Evolutionary conservation across 2,113 vertebrate species (phyloP).

Genomic region (Meleagris gallopavo): DNA sequence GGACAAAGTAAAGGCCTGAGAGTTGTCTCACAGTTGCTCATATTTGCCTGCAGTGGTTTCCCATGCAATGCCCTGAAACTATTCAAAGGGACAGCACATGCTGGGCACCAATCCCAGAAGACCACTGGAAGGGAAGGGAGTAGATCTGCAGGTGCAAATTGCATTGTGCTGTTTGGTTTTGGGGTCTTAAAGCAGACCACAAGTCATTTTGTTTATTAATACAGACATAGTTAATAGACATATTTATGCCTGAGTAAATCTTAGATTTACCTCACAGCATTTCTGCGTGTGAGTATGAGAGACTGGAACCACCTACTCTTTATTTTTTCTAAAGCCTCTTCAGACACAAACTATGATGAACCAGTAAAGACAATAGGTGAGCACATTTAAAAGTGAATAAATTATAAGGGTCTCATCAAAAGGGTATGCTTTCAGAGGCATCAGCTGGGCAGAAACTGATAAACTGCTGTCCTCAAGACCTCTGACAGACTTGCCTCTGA

Average conservation of each 20-base stretch:
- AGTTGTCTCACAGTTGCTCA: neutral
- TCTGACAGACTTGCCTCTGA: neutral
- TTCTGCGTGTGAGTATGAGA: neutral
- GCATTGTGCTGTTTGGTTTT: neutral
- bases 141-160: neutral
- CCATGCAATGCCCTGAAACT: neutral
- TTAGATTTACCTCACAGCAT: neutral
- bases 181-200: neutral
- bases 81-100: neutral
- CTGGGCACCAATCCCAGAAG: neutral
- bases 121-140: neutral
- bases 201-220: conserved; percentile 4
- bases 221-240: neutral
- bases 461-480: neutral
- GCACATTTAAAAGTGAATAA: neutral
- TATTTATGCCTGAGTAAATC: neutral
- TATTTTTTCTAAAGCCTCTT: neutral
- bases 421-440: neutral
- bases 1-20: neutral
- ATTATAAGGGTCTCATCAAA: neutral
- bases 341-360: neutral
- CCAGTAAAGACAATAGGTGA: neutral
- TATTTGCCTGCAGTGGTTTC: neutral
- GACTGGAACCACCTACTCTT: neutral
- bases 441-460: neutral